Evolutionary conservation across 2,113 vertebrate species (phyloP).

Genomic region (Zingel zingel): DNA sequence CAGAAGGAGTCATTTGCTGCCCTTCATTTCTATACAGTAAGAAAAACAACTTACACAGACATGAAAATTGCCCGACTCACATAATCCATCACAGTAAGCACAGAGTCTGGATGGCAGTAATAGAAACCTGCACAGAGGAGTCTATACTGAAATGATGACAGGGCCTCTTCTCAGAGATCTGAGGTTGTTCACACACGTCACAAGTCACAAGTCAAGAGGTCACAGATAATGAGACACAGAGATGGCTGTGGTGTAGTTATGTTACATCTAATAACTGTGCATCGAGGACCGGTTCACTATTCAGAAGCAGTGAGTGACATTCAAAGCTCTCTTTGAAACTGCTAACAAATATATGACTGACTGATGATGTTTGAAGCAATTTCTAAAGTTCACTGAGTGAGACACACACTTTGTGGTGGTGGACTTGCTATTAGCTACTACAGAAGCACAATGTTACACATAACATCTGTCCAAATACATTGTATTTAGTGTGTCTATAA

Average conservation of each 20-base stretch:
- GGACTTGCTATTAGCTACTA: not conserved
- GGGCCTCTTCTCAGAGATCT: not conserved
- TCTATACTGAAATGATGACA: not conserved
- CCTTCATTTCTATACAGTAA: not conserved
- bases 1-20: not conserved
- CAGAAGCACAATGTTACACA: not conserved
- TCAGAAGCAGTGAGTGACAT: not conserved
- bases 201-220: not conserved
- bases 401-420: not conserved
- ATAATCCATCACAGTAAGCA: not conserved
- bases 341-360: not conserved
- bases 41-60: not conserved
- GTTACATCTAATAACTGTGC: not conserved
- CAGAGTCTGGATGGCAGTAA: constrained; percentile 6
- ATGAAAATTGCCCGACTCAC: not conserved
- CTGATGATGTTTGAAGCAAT: not conserved
- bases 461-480: not conserved
- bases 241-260: not conserved
- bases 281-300: not conserved
- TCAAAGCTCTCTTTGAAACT: not conserved
- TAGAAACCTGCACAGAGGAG: not conserved
- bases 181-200: not conserved
- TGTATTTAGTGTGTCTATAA: not conserved
- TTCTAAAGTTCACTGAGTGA: not conserved
- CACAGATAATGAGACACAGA: not conserved